Conservation (phyloP, 2,797 vertebrate genomes). For the Argyrosomus regius region DNA sequence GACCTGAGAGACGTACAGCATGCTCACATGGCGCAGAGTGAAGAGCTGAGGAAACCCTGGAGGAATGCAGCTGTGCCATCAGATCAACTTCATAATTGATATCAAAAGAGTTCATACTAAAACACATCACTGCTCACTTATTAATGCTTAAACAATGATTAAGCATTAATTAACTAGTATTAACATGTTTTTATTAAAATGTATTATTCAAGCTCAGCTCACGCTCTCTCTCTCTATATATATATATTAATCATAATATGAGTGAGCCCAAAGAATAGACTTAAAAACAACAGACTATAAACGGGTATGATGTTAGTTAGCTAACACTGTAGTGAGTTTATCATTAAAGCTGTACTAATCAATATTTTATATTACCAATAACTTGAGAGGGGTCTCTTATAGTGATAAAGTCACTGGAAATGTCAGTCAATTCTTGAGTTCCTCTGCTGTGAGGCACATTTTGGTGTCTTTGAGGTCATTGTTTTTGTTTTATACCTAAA, state of each 20-base stretch:
- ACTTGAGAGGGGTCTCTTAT: background rate
- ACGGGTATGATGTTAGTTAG: too few species aligned
- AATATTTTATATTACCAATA: background rate
- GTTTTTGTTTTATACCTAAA: background rate
- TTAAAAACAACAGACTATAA: too few species aligned
- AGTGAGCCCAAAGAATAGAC: background rate
- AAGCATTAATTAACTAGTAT: background rate
- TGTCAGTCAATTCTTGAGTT: background rate
- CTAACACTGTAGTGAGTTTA: background rate
- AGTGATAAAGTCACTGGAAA: background rate
- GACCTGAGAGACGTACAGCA: slow-evolving; percentile 44
- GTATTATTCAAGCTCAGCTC: background rate
- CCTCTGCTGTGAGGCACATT: too few species aligned
- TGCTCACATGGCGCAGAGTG: slow-evolving; percentile 36
- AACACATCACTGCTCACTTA: background rate
- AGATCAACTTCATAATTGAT: slow-evolving; percentile 36
- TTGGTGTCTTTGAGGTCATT: background rate
- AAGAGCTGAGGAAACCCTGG: slow-evolving; percentile 23
- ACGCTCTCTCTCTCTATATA: background rate
- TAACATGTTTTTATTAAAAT: background rate
- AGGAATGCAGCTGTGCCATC: slow-evolving; percentile 30
- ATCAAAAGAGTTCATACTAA: slow-evolving; percentile 14
- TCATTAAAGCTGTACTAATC: background rate
- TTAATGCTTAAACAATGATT: background rate
- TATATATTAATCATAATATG: background rate